These are phyloP conservation scores for Cephus pygmeus DNA, from an alignment of 2,888 invertebrate species.

Conservation along the genomic window DNA sequence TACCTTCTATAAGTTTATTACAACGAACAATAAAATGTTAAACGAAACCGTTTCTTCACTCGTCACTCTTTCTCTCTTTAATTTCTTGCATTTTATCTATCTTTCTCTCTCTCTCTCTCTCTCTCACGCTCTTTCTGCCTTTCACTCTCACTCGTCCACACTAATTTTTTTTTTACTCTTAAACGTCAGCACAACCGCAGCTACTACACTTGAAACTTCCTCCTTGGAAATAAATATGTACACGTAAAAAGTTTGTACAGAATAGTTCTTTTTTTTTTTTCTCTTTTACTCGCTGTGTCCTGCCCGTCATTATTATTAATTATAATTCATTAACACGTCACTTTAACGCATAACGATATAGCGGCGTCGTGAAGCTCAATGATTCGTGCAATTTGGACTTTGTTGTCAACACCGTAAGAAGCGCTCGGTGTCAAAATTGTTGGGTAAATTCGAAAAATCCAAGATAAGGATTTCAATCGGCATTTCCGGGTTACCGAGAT, in stretches of 20 bases:
- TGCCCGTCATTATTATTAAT: background rate
- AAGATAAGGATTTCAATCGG: background rate
- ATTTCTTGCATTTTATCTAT: background rate
- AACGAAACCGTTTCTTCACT: constrained; percentile 42
- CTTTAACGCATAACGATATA: background rate
- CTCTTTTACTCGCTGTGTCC: background rate
- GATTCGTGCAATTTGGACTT: background rate
- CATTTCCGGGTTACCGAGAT: background rate
- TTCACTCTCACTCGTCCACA: constrained; percentile 21
- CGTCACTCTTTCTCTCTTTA: constrained; percentile 10
- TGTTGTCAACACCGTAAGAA: background rate
- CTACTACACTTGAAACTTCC: background rate
- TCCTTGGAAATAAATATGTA: constrained; percentile 48
- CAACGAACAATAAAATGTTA: constrained; percentile 54
- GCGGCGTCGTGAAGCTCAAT: background rate
- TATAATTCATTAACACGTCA: background rate
- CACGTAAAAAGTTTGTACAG: constrained; percentile 58
- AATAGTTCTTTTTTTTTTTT: constrained; percentile 23
- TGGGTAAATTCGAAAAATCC: background rate
- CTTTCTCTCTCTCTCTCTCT: constrained; percentile 23
- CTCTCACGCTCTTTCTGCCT: constrained; percentile 20
- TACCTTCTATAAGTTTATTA: constrained; percentile 55
- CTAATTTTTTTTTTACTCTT: constrained; percentile 15
- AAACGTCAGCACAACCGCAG: background rate
- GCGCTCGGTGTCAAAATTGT: background rate